Percentiles rank a stretch among this genome's conserved stretches.
phyloP scores from a whole-genome alignment of 2,113 vertebrate genomes.

The Misgurnus mizolepis region DNA sequence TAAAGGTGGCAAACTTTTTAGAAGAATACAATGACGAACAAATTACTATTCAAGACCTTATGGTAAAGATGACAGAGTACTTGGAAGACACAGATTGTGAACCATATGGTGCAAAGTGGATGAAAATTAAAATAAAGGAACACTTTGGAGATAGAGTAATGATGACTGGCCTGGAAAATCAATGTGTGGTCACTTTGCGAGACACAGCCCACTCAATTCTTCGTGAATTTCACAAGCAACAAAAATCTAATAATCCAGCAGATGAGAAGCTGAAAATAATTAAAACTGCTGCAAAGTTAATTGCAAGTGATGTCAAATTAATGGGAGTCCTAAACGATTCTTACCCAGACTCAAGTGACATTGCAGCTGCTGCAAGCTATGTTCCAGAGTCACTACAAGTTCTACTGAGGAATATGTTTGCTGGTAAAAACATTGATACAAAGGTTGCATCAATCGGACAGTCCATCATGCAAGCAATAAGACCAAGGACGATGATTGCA shows the following conservation, averaged over 20 bases:
- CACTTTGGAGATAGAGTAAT: too few relatives aligned
- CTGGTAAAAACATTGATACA: conserved; percentile 35
- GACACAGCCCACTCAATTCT: too few relatives aligned
- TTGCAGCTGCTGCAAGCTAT: conserved; percentile 19
- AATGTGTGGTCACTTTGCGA: too few relatives aligned
- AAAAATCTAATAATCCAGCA: conserved; percentile 13
- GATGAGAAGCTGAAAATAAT: conserved; percentile 10
- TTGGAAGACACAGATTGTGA: conserved; percentile 7
- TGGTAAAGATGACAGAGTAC: conserved; percentile 10
- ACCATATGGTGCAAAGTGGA: conserved; percentile 8
- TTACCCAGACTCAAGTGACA: conserved; percentile 3
- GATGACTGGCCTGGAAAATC: too few relatives aligned
- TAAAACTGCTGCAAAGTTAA: conserved; percentile 27
- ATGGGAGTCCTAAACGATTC: conserved; percentile 21
- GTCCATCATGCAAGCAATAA: conserved; percentile 28
- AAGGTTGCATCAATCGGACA: conserved; percentile 34
- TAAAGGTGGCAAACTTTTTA: conserved; percentile 8
- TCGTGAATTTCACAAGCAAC: too few relatives aligned
- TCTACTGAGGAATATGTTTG: too few relatives aligned
- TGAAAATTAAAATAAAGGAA: conserved; percentile 18
- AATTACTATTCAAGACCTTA: conserved; percentile 11
- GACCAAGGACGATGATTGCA: conserved; percentile 21
- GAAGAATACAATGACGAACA: conserved; percentile 5
- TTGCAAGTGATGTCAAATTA: conserved; percentile 19
- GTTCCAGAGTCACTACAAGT: conserved; percentile 24